phyloP scores from a whole-genome alignment of 37 sponge, comb jelly and placozoan genomes.

The Aplysina aerophoba region DNA sequence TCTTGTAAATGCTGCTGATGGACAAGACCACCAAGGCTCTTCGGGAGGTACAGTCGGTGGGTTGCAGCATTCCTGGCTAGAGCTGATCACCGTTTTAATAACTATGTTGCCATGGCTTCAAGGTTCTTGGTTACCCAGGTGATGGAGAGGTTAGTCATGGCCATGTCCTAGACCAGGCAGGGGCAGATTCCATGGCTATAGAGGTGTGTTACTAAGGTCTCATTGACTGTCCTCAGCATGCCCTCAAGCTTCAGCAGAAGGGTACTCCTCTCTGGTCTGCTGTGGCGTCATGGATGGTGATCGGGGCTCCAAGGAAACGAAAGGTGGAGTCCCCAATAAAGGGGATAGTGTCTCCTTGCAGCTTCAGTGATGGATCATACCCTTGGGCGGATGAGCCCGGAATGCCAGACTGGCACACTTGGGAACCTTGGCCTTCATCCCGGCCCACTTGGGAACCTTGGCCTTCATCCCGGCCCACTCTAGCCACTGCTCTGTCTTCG shows the following conservation, averaged over 20 bases:
- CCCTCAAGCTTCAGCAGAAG: neutral
- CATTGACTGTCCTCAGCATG: neutral
- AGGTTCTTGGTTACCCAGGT: too few relatives aligned
- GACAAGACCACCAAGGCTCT: conserved; percentile 9
- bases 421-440: conserved; percentile 37
- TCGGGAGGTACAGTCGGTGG: conserved; percentile 16
- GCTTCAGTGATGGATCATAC: conserved; percentile 3
- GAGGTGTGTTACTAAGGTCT: conserved; percentile 3
- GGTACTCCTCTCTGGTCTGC: neutral
- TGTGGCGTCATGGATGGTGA: neutral
- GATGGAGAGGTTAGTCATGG: too few relatives aligned
- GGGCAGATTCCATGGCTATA: conserved; percentile 1
- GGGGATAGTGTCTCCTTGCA: conserved; percentile 28
- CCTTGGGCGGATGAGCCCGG: conserved; percentile 6
- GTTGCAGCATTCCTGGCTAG: neutral
- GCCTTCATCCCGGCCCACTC: conserved; percentile 34
- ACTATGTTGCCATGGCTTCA: too few relatives aligned
- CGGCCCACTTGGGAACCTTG: too few relatives aligned
- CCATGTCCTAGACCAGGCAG: too few relatives aligned
- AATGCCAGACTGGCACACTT: conserved; percentile 28
- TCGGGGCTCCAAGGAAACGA: conserved; percentile 32
- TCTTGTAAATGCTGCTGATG: conserved; percentile 13
- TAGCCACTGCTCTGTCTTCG: conserved; percentile 4
- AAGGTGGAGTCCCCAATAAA: conserved; percentile 1
- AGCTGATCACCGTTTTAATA: too few relatives aligned